A percentile compares a stretch with the other conserved stretches of the same genome.
Conservation (phyloP, 2,113 vertebrate genomes). For the Cercocebus atys region DNA sequence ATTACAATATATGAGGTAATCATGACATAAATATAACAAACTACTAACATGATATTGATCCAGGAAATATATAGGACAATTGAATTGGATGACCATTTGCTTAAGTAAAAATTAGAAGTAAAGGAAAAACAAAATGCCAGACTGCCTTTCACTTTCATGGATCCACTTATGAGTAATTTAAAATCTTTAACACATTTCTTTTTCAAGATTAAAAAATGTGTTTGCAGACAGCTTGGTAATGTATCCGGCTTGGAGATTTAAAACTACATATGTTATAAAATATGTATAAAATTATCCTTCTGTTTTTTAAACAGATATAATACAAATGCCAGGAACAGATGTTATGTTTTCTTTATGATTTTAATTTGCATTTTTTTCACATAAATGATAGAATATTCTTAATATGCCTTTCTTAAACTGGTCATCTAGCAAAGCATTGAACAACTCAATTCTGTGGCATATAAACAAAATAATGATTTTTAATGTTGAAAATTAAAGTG, state of each 20-base stretch:
- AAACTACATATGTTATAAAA: slow-evolving; percentile 68
- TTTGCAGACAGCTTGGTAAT: slow-evolving; percentile 73
- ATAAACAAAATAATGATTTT: neutral
- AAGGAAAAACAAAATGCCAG: slow-evolving; percentile 28
- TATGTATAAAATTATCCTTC: slow-evolving; percentile 68
- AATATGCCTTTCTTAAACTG: neutral
- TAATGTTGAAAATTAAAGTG: neutral
- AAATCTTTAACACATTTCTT: slow-evolving; percentile 65
- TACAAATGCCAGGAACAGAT: slow-evolving; percentile 46
- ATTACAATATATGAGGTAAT: neutral
- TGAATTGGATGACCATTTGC: neutral
- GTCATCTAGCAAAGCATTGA: neutral
- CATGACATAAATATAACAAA: neutral
- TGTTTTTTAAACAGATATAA: slow-evolving; percentile 72
- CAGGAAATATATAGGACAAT: neutral
- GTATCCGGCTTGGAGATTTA: slow-evolving; percentile 65
- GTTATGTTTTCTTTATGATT: slow-evolving; percentile 44
- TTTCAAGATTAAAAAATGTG: slow-evolving; percentile 67
- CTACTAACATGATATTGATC: neutral
- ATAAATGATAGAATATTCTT: neutral
- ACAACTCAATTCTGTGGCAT: neutral
- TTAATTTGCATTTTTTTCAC: slow-evolving; percentile 44
- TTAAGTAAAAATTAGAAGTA: slow-evolving; percentile 30
- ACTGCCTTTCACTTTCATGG: slow-evolving; percentile 43
- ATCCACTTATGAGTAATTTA: slow-evolving; percentile 45